A percentile compares a stretch with the other conserved stretches of the same genome.
phyloP scores from a whole-genome alignment of 1,140 invertebrate species.

The Euura saliciscinereae region DNA sequence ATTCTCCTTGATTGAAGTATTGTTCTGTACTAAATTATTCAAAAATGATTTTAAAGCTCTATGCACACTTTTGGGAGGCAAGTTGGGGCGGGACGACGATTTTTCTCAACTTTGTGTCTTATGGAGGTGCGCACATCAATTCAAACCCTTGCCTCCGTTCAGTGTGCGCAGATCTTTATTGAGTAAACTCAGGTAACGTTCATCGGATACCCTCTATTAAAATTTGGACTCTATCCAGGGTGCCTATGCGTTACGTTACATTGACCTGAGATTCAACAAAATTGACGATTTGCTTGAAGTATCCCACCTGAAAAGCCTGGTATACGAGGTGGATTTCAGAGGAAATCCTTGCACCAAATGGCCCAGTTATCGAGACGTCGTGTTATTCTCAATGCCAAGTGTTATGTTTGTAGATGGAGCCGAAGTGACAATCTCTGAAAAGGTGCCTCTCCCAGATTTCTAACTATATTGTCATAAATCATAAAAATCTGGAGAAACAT shows the following conservation, averaged over 20 bases:
- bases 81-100: too few relatives aligned
- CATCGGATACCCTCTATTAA: not conserved
- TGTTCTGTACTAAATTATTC: slow-evolving; percentile 3
- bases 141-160: too few relatives aligned
- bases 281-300: slow-evolving; percentile 41
- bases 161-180: too few relatives aligned
- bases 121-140: too few relatives aligned
- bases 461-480: not conserved
- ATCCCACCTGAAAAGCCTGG: slow-evolving; percentile 32
- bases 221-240: slow-evolving; percentile 25
- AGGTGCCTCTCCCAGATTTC: slow-evolving; percentile 25
- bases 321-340: slow-evolving; percentile 39
- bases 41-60: too few relatives aligned
- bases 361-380: slow-evolving; percentile 44
- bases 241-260: slow-evolving; percentile 31
- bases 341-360: slow-evolving; percentile 45
- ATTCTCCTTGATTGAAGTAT: not conserved
- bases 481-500: too few relatives aligned
- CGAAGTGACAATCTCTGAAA: slow-evolving; percentile 36
- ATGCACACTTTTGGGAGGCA: too few relatives aligned
- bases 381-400: slow-evolving; percentile 39
- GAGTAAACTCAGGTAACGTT: too few relatives aligned
- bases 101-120: too few relatives aligned
- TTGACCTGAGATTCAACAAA: slow-evolving; percentile 45
- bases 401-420: slow-evolving; percentile 38